Evolutionary conservation across 1,140 invertebrate species (phyloP).

Genomic region (Lordiphosa stackelbergi): DNA sequence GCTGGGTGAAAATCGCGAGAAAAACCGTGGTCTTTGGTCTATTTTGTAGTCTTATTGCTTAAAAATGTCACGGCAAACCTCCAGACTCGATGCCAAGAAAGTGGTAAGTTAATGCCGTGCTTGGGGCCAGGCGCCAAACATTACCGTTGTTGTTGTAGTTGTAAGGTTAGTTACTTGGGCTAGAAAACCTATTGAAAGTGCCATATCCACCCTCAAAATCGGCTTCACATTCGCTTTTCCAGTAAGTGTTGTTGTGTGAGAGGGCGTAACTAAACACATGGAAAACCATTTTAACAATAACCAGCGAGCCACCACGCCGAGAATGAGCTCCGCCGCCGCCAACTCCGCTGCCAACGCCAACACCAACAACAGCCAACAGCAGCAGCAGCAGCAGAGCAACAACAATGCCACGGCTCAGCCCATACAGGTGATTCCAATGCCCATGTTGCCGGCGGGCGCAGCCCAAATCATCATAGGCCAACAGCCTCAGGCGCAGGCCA

Average conservation of each 20-base stretch:
- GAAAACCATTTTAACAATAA: slow-evolving; percentile 65
- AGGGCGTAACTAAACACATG: slow-evolving; percentile 40
- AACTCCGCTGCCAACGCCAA: background rate
- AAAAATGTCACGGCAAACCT: slow-evolving; percentile 74
- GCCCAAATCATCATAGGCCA: slow-evolving; percentile 71
- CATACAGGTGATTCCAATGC: slow-evolving; percentile 72
- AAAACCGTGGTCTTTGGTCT: slow-evolving; percentile 7
- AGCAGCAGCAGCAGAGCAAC: slow-evolving; percentile 25
- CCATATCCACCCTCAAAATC: slow-evolving; percentile 70
- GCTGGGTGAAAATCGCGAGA: slow-evolving; percentile 8
- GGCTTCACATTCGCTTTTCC: slow-evolving; percentile 76
- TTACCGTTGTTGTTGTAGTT: slow-evolving; percentile 18
- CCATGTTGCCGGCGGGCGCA: slow-evolving; percentile 52
- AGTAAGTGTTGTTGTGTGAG: slow-evolving; percentile 64
- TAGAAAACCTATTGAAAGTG: slow-evolving; percentile 50
- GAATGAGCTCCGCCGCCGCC: slow-evolving; percentile 44
- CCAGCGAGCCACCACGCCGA: slow-evolving; percentile 40
- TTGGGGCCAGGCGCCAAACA: background rate
- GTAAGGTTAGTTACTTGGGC: slow-evolving; percentile 51
- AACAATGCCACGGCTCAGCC: slow-evolving; percentile 40
- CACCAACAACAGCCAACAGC: slow-evolving; percentile 20
- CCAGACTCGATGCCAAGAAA: slow-evolving; percentile 78
- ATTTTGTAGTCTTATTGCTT: background rate
- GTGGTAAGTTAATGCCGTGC: slow-evolving; percentile 73
- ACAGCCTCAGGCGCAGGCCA: slow-evolving; percentile 39